Evolutionary conservation across 2,797 vertebrate genomes (phyloP).

Genomic region (Octomys mimax): DNA sequence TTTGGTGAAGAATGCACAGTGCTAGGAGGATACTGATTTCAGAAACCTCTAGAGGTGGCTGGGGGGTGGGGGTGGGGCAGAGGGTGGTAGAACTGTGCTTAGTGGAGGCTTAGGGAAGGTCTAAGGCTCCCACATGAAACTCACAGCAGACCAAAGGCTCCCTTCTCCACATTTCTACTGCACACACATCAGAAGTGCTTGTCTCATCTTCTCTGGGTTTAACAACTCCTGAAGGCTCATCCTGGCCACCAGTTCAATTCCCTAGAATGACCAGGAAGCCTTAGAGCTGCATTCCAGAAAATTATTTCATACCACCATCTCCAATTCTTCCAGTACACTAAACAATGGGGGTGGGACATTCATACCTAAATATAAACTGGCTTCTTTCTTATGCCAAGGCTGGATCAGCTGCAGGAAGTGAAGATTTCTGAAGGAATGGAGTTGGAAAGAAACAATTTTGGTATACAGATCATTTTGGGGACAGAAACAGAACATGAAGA

Average conservation of each 20-base stretch:
- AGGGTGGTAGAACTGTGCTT: not conserved
- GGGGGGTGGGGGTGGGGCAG: too few relatives aligned
- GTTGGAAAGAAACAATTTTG: not conserved
- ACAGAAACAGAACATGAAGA: not conserved
- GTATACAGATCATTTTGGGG: not conserved
- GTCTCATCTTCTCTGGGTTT: not conserved
- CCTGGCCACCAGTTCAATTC: not conserved
- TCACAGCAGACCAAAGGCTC: not conserved
- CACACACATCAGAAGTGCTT: not conserved
- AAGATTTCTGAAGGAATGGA: not conserved
- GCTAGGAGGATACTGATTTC: not conserved
- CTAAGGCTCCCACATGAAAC: not conserved
- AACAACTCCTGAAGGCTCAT: not conserved
- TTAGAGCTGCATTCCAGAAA: not conserved
- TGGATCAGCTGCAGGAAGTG: not conserved
- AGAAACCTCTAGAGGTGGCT: not conserved
- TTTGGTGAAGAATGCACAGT: not conserved
- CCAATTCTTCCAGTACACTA: not conserved
- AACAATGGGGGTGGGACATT: not conserved
- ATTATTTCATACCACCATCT: not conserved
- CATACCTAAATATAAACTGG: not conserved
- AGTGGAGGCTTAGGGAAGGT: not conserved
- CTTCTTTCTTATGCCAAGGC: constrained; percentile 20
- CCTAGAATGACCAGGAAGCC: not conserved
- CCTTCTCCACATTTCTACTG: not conserved